Evolutionary conservation across 2,797 vertebrate species (phyloP), one percentile per base, ranked within the genome.

Genomic region (Hydrocynus forskahlii): DNA sequence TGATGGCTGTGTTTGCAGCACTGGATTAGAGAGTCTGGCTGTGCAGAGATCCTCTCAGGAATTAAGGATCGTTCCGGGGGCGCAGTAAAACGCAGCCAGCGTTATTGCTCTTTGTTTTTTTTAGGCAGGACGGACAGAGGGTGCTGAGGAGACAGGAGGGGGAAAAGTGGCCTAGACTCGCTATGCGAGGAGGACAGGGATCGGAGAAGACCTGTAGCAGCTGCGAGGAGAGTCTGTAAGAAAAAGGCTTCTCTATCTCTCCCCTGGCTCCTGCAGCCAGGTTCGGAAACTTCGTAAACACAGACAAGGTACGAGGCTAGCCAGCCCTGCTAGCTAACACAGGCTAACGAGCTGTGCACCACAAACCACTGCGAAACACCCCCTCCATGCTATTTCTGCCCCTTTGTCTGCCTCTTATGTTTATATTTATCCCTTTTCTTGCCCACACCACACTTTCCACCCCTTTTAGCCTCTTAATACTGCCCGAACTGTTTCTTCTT

Each of bases 61-160:
- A 91, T 93, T 88, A 93, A 93, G 43, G 92, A 93, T 93, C 89
- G 92, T 93, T 90, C 89, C n/a, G 23, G 13, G 48, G 91, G 91
- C 93, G 92, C 93, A 94, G 92, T 91, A 91, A 95, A 92, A 91
- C 89, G 88, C 89, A 90, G 81, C 81, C 62, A 69, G 92, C 93
- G 89, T 92, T 94, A 91, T 93, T 92, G 92, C 93, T 88, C 94
- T 94, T 95, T 95, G 93, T 50, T 66, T 38, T 95, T 93, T 89
- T 93, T 93, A 88, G 89, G 87, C 79, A 86, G 85, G 88, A 82
- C 88, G 86, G 85, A 86, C 88, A 84, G 88, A 88, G 89, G 87
- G 75, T 74, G 80, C 78, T 78, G n/a, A 79, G 68, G 60, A 50
- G 40, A 64, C 9, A 81, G 66, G 73, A 83, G 60, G 57, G 59